Evolutionary conservation across 1,140 invertebrate genomes (phyloP).

Genomic region (Oppia nitens): DNA sequence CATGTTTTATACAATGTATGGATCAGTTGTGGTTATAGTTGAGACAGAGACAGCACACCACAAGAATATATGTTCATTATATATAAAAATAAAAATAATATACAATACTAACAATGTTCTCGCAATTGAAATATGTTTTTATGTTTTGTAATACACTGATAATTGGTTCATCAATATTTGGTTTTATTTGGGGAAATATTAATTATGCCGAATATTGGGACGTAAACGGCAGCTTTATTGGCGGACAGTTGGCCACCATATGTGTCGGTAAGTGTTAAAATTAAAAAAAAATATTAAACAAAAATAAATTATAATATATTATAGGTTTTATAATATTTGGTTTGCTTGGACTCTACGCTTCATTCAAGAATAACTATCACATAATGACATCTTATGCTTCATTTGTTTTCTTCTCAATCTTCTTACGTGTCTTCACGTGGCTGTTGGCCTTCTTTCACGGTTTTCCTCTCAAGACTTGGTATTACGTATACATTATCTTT

Average conservation of each 20-base stretch:
- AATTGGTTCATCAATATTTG: constrained; percentile 8
- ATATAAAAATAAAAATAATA: too few species aligned
- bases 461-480: not conserved
- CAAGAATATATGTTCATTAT: too few species aligned
- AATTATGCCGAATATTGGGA: constrained; percentile 3
- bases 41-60: too few species aligned
- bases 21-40: too few species aligned
- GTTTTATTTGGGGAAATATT: constrained; percentile 12
- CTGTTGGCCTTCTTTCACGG: constrained; percentile 7
- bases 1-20: too few species aligned
- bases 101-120: not conserved
- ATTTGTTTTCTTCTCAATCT: not conserved
- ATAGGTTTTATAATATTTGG: constrained; percentile 7
- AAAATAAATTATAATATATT: not conserved
- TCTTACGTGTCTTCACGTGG: constrained; percentile 8
- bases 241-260: constrained; percentile 9
- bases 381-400: not conserved
- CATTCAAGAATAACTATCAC: constrained; percentile 6
- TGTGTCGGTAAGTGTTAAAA: constrained; percentile 2
- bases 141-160: constrained; percentile 3
- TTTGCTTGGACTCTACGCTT: constrained; percentile 2
- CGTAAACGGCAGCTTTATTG: constrained; percentile 3
- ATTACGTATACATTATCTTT: not conserved
- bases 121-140: not conserved
- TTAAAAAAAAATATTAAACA: not conserved